Conservation (phyloP, 2,888 invertebrate species). For the Onthophagus sagittarius region DNA sequence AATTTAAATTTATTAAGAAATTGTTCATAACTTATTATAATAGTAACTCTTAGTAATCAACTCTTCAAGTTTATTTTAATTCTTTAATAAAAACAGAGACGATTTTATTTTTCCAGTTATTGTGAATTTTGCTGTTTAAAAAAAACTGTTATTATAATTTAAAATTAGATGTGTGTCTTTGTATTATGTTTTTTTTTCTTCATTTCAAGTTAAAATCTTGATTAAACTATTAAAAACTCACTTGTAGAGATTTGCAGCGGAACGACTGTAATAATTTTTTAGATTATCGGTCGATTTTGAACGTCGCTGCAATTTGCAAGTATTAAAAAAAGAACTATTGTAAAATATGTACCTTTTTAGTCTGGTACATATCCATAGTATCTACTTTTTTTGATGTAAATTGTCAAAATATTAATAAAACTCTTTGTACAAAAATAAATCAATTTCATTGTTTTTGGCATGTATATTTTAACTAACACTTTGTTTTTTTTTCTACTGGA, state of each 20-base stretch:
- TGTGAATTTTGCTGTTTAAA: conserved; percentile 11
- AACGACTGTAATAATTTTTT: conserved; percentile 4
- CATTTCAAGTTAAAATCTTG: conserved; percentile 10
- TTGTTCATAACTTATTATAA: conserved; percentile 9
- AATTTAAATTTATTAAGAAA: conserved; percentile 26
- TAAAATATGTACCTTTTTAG: conserved; percentile 23
- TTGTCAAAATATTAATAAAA: conserved; percentile 31
- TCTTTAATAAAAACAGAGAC: neutral
- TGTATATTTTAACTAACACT: conserved; percentile 34
- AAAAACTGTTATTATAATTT: conserved; percentile 18
- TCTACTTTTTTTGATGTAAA: conserved; percentile 22
- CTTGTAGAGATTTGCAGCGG: conserved; percentile 7
- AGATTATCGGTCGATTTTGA: neutral
- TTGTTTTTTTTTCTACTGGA: conserved; percentile 10
- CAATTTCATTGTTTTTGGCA: conserved; percentile 30
- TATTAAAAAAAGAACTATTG: conserved; percentile 21
- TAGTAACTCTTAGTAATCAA: neutral
- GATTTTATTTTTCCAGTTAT: conserved; percentile 20
- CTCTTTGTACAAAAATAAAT: conserved; percentile 27
- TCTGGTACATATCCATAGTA: conserved; percentile 24
- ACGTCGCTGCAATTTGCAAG: conserved; percentile 21
- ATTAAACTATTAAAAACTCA: neutral
- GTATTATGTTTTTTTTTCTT: conserved; percentile 23
- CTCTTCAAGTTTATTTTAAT: conserved; percentile 23
- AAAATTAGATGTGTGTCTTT: conserved; percentile 22